Evolutionary conservation across 2,888 invertebrate genomes (phyloP), one percentile per base, ranked within the genome.

Genomic region (Lasioglossum marginatum): DNA sequence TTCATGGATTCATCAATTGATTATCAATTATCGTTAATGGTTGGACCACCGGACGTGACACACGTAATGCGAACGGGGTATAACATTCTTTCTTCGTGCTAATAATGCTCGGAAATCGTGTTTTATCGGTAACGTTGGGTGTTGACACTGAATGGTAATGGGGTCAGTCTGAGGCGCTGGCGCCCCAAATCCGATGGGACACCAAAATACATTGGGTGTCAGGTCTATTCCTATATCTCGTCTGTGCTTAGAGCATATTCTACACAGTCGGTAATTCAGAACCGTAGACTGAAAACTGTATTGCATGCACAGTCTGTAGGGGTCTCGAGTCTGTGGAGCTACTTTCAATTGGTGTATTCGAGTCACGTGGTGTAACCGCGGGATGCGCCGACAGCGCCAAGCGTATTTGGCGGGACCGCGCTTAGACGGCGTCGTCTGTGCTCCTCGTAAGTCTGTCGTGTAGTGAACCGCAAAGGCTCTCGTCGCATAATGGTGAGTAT

Each of bases 401-500:
- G 92, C 91, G 92, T 91, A 92, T 93, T 95, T 95, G 95, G 95
- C 95, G 95, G 94, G 95, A 93, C 90, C 91, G 92, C 90, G 91
- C 85, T 91, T 91, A 91, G 91, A 92, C 91, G 91, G 90, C 91
- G 90, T 90, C 91, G 88, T 92, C 90, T 90, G 91, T 92, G 90
- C 88, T 92, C 88, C 82, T 89, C 87, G 93, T 86, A 91, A 89
- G 89, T 91, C 88, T 92, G 90, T 92, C 93, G 93, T 92, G 89
- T 88, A 91, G 92, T 87, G 91, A 92, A 92, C 89, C 90, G 89
- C 89, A 90, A 90, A 91, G 90, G 88, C 89, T 90, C 89, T 92
- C 90, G 89, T 92, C 88, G 91, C 92, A 92, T 91, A 93, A 96
- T 96, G 96, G 96, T 96, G 94, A 95, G 95, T 95, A 95, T 95